Base-by-base conservation (phyloP, 2,113 vertebrate genomes). In the Apteryx owenii region DNA sequence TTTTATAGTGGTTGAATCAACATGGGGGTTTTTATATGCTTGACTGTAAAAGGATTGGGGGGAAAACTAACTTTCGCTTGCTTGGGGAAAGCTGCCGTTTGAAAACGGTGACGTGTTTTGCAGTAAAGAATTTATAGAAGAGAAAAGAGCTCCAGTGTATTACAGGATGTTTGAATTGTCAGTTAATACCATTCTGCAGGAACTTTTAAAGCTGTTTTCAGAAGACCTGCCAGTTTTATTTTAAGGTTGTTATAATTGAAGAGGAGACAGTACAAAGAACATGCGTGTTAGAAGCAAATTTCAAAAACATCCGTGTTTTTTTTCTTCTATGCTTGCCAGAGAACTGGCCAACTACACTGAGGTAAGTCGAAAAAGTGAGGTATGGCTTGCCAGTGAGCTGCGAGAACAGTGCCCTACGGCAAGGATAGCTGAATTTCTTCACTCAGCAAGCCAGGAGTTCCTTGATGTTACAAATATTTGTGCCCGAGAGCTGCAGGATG, bases 51-150 rank as follows among this genome's bases (percentile, higher is more conserved):
- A 69, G 28, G 69, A 65, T 26, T 25, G 28, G 85, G 28, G 0
- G 7, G 79, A 6, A 28, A 54, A 6, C 3, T 56, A 65, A 50
- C 70, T 89, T 50, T 54, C 46, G 23, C 78, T 87, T 76, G 31
- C 51, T 79, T 2, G 2, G 31, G 73, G 70, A 61, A 26, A 64
- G 4, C 8, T 61, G 4, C 53, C 10, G 9, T 14, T 68, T 54
- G 65, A 60, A 60, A 71, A 29, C 1, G 0, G 2, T 7, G 15
- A 10, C 22, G 6, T 2, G 28, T 2, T 2, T 65, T 28, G 3
- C 5, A 14, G 51, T 18, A 48, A 54, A 60, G 68, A 51, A 51
- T 85, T 75, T 68, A 9, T 48, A 31, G 66, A 50, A 60, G 28
- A 68, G 66, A 33, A 64, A 38, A 50, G 62, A 73, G 72, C 54